Evolutionary conservation across 2,797 vertebrate genomes (phyloP), one percentile per base, ranked within the genome.

Genomic region (Melanotaenia pygmaea): DNA sequence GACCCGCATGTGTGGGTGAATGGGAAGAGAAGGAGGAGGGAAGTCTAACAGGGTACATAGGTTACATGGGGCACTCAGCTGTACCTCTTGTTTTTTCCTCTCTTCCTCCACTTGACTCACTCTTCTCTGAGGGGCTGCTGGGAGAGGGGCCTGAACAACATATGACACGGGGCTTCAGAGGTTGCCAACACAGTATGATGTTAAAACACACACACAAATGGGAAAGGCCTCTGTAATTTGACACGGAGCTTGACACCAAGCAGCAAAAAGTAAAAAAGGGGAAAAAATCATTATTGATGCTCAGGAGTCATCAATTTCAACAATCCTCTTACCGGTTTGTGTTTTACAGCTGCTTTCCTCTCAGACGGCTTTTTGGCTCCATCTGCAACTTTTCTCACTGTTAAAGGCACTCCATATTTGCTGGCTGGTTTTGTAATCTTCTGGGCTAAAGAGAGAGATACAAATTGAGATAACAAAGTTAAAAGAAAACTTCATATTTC

Each of bases 401-500:
- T 92, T 95, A 99, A 97, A 96, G 97, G 96, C 95, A 99, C 96
- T 95, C 98, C 96, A 0, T 99, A 99, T 93, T 99, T 99, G 91
- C 95, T 94, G 85, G 98, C 96, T 94, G 98, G 97, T 93, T 96
- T 99, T 77, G 97, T 99, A 83, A 99, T 97, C 94, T 97, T 99
- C 91, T 95, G 96, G 78, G 96, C 90, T 86, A 96, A 90, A 69
- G 88, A 67, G 70, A 91, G 84, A 60, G 93, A 89, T 77, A 88
- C 89, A 12, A n/a, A 20, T 45, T 34, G 12, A 20, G 10, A 45
- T 22, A 13, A 37, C 22, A 7, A 24, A 47, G 35, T 26, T 24
- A 40, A 6, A 10, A 8, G 58, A 62, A 45, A 57, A 40, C 8
- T 22, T 50, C 18, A 7, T 13, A 65, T 64, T 28, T 35, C 16